Evolutionary conservation across 2,888 invertebrate species (phyloP).

Genomic region (Taenaris catops): DNA sequence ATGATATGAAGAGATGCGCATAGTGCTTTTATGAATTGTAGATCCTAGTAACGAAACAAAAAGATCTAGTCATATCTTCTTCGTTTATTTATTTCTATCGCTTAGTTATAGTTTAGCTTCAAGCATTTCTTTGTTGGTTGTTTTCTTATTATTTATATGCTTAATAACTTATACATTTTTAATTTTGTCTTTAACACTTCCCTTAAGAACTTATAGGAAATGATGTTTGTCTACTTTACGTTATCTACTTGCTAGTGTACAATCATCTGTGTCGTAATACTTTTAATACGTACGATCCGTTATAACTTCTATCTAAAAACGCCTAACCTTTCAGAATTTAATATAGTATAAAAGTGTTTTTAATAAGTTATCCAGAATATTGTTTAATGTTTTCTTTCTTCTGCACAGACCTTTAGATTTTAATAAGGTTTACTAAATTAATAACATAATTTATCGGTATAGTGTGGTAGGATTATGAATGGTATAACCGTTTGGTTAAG

Average conservation of each 20-base stretch:
- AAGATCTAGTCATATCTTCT: slow-evolving; percentile 77
- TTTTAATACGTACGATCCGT: slow-evolving; percentile 19
- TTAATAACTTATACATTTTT: slow-evolving; percentile 17
- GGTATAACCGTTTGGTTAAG: slow-evolving; percentile 58
- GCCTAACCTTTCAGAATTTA: slow-evolving; percentile 19
- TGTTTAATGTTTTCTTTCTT: slow-evolving; percentile 37
- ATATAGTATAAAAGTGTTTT: slow-evolving; percentile 33
- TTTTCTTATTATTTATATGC: slow-evolving; percentile 22
- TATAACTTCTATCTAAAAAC: slow-evolving; percentile 19
- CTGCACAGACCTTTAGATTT: slow-evolving; percentile 18
- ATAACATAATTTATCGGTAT: slow-evolving; percentile 43
- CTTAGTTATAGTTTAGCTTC: slow-evolving; percentile 80
- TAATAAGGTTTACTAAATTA: slow-evolving; percentile 27
- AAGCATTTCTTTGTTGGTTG: slow-evolving; percentile 48
- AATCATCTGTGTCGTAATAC: slow-evolving; percentile 24
- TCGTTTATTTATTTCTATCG: slow-evolving; percentile 71
- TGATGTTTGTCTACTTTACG: too few species aligned
- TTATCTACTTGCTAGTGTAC: slow-evolving; percentile 9
- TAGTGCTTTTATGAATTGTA: slow-evolving; percentile 78
- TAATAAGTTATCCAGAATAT: slow-evolving; percentile 78
- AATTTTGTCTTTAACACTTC: slow-evolving; percentile 12
- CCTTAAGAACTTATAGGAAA: too few species aligned
- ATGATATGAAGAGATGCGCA: slow-evolving; percentile 75
- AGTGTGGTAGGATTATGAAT: slow-evolving; percentile 45
- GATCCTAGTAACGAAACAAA: slow-evolving; percentile 70